These are phyloP conservation scores for Bathybates hornii DNA, from an alignment of 2,113 vertebrate species.

Conservation along the genomic window DNA sequence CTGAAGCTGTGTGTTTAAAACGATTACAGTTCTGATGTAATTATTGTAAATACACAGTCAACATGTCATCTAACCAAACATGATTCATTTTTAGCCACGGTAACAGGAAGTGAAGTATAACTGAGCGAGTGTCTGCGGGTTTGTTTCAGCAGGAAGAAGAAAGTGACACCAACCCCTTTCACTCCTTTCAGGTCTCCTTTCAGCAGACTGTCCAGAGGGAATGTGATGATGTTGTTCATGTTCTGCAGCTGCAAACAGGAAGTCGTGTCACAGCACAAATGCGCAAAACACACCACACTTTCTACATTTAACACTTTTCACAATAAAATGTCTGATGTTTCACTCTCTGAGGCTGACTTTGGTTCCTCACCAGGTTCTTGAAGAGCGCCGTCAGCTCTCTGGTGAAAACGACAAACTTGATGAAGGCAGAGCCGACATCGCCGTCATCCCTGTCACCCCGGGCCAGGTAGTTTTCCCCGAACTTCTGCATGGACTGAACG, in stretches of 20 bases:
- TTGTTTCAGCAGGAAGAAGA: neutral
- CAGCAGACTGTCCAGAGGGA: slow-evolving; percentile 93
- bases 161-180: slow-evolving; percentile 82
- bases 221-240: slow-evolving; percentile 98
- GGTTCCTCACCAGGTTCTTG: slow-evolving; percentile 90
- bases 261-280: neutral
- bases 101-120: neutral
- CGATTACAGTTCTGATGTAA: neutral
- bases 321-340: neutral
- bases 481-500: slow-evolving; percentile 87
- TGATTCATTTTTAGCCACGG: neutral
- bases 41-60: neutral
- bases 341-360: neutral
- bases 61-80: neutral
- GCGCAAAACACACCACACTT: neutral
- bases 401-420: slow-evolving; percentile 89
- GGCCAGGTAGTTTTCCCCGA: slow-evolving; percentile 81
- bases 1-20: neutral
- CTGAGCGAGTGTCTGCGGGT: neutral
- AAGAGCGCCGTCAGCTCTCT: slow-evolving; percentile 93
- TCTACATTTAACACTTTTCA: neutral
- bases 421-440: slow-evolving; percentile 83
- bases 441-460: slow-evolving; percentile 84
- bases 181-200: slow-evolving; percentile 96
- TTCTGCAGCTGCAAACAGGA: slow-evolving; percentile 85